Evolutionary conservation across 2,797 vertebrate genomes (phyloP), one percentile per base, ranked within the genome.

Genomic region (Cyprinodon diabolis): DNA sequence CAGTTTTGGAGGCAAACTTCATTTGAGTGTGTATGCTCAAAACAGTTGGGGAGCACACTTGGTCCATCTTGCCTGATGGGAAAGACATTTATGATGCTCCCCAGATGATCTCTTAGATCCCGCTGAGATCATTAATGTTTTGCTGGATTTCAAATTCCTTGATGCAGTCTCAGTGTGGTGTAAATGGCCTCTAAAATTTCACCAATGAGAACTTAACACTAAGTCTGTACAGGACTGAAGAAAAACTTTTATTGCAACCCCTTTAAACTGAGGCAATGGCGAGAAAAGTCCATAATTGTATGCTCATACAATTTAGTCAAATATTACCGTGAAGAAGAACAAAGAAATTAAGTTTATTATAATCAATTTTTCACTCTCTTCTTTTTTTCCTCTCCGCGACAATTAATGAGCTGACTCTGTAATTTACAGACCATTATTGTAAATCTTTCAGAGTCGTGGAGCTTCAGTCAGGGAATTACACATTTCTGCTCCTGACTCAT

Each of bases 361-460:
- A 74, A 76, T 68, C 30, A 57, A 9, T 77, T 86, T 76, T 76
- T 78, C 43, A 71, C 80, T 83, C 70, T 60, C 35, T 21, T 13
- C 51, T 77, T 72, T 60, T 68, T 45, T 25, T 17, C 21, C 58
- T 51, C 37, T 75, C 60, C 77, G n/a, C 13, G 19, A 79, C 73
- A 82, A 85, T 84, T 80, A 83, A 87, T 71, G 74, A 63, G 65
- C 78, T 35, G 68, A 69, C 58, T 68, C 35, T 1, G 12, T 77
- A 73, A 83, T 84, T 84, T 79, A 40, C 78, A 75, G 74, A 83
- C 79, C 60, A 72, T 77, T 79, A 74, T 74, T 78, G 71, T 81
- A 84, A 78, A 82, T 85, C 78, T 79, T 82, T 79, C 49, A 72
- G 70, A 69, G 79, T 81, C 78, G 62, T 89, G 75, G 56, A 80